Conservation (phyloP, 2,113 vertebrate genomes). For the Chauna torquata region DNA sequence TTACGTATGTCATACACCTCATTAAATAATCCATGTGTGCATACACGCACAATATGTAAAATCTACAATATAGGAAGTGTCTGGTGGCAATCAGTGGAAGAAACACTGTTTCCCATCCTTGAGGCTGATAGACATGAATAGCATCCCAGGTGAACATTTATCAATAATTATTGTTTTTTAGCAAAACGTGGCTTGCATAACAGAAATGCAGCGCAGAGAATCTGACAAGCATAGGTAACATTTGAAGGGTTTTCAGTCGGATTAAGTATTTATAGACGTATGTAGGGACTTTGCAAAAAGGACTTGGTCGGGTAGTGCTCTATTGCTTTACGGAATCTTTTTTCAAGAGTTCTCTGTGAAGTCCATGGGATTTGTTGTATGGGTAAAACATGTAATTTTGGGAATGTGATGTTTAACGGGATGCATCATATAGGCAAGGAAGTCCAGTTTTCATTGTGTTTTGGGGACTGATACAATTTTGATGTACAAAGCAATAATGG, state of each 20-base stretch:
- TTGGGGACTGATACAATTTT: not conserved
- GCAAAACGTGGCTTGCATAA: not conserved
- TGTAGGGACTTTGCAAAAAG: accelerated
- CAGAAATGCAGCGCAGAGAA: not conserved
- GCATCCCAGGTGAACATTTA: not conserved
- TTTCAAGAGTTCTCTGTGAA: not conserved
- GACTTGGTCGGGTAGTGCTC: not conserved
- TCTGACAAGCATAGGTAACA: not conserved
- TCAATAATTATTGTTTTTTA: not conserved
- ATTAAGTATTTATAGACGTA: not conserved
- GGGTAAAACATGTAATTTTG: not conserved
- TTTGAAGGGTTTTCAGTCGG: not conserved
- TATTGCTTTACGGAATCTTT: not conserved
- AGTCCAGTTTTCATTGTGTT: not conserved
- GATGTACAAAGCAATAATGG: not conserved
- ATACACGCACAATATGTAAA: not conserved
- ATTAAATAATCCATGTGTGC: not conserved
- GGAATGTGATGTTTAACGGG: not conserved
- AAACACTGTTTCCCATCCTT: not conserved
- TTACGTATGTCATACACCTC: not conserved
- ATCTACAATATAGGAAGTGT: not conserved
- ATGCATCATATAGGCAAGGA: not conserved
- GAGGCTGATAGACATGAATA: not conserved
- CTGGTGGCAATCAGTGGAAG: not conserved
- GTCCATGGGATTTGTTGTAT: not conserved